These are phyloP conservation scores for Hirtodrosophila alboralis DNA, from an alignment of 2,888 invertebrate genomes.

Conservation along the genomic window DNA sequence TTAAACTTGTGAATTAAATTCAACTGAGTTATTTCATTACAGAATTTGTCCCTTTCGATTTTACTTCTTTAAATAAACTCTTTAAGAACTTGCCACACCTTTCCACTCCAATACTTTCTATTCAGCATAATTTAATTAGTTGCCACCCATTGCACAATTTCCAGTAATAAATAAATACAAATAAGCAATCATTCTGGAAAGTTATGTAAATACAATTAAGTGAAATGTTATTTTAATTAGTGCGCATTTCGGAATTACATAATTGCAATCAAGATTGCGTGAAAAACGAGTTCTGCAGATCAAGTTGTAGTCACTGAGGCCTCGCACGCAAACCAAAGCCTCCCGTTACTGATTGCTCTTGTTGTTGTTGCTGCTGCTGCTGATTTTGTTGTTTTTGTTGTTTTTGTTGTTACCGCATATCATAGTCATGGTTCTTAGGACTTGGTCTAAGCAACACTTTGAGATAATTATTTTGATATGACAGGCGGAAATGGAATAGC, in stretches of 20 bases:
- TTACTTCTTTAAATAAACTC: no score
- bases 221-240: conserved; percentile 74
- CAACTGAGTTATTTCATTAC: background rate
- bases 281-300: conserved; percentile 70
- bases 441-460: conserved; percentile 61
- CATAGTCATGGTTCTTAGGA: conserved; percentile 46
- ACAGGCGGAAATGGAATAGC: conserved; percentile 81
- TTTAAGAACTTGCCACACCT: no score
- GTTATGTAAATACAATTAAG: conserved; percentile 65
- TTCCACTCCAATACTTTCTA: no score
- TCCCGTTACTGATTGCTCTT: conserved; percentile 40
- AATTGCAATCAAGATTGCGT: conserved; percentile 77
- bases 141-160: conserved; percentile 4
- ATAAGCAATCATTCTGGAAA: conserved; percentile 19
- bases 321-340: conserved; percentile 56
- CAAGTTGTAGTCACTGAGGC: conserved; percentile 58
- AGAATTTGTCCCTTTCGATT: no score
- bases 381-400: conserved; percentile 7
- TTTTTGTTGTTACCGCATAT: conserved; percentile 36
- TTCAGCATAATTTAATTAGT: no score
- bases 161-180: conserved; percentile 4
- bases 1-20: background rate
- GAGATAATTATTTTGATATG: conserved; percentile 81
- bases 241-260: conserved; percentile 72
- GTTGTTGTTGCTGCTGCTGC: conserved; percentile 22